These are phyloP conservation scores for Eolophus roseicapilla DNA, from an alignment of 2,113 vertebrate species.

Conservation along the genomic window DNA sequence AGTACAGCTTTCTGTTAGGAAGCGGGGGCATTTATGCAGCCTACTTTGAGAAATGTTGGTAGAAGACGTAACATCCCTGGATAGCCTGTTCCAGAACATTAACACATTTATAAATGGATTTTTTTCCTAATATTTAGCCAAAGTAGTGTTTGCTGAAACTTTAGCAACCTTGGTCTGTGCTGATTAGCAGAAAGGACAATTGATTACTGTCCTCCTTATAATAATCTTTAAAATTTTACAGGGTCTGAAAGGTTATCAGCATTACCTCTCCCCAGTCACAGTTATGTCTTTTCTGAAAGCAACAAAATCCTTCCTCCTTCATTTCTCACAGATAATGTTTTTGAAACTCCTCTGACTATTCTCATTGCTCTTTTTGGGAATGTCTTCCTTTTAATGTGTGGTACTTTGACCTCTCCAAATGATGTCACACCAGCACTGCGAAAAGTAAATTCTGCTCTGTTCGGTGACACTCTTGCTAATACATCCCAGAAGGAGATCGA, in stretches of 20 bases:
- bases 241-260: neutral
- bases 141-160: neutral
- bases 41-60: neutral
- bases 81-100: neutral
- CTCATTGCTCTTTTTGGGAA: neutral
- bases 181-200: neutral
- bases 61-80: neutral
- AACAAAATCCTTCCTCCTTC: neutral
- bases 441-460: slow-evolving; percentile 6
- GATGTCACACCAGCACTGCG: neutral
- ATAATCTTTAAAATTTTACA: neutral
- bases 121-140: neutral
- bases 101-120: neutral
- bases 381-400: neutral
- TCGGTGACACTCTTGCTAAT: neutral
- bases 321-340: neutral
- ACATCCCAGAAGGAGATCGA: neutral
- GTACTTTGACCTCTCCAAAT: slow-evolving; percentile 9
- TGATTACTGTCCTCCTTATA: neutral
- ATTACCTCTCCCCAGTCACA: neutral
- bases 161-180: neutral
- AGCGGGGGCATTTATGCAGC: neutral
- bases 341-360: neutral
- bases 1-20: neutral
- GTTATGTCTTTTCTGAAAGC: neutral